phyloP scores from a whole-genome alignment of 2,113 vertebrate genomes.

The Chaenocephalus aceratus region DNA sequence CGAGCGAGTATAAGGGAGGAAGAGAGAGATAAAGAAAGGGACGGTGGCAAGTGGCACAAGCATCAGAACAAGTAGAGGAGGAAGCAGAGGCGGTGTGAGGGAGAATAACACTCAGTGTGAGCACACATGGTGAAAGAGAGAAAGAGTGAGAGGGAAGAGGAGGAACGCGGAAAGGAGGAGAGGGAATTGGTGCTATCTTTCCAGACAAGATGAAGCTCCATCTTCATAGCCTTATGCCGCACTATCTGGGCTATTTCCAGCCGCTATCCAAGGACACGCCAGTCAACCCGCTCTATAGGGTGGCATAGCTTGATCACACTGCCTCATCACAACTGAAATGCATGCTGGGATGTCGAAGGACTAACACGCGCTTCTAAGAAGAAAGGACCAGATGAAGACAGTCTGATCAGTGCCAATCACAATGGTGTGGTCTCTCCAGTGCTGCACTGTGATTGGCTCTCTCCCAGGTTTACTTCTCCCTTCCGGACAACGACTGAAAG shows the following conservation, averaged over 20 bases:
- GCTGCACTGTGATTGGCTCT: slow-evolving; percentile 26
- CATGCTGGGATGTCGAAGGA: slow-evolving; percentile 63
- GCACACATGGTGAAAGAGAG: slow-evolving; percentile 17
- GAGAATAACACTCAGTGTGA: slow-evolving; percentile 38
- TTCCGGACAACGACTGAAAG: background rate
- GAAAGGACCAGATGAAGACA: slow-evolving; percentile 45
- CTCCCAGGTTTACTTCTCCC: slow-evolving; percentile 6
- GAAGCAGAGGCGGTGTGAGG: slow-evolving; percentile 28
- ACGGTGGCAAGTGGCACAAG: slow-evolving; percentile 20
- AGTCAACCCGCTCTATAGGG: slow-evolving; percentile 60
- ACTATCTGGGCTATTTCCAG: slow-evolving; percentile 66
- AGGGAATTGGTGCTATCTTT: slow-evolving; percentile 31
- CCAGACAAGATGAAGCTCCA: slow-evolving; percentile 39
- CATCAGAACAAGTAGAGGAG: slow-evolving; percentile 32
- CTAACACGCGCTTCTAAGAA: slow-evolving; percentile 56
- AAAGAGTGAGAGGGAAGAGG: background rate
- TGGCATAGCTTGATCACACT: slow-evolving; percentile 45
- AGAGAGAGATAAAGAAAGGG: slow-evolving; percentile 52
- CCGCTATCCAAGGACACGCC: slow-evolving; percentile 62
- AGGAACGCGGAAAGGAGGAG: background rate
- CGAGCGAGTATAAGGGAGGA: slow-evolving; percentile 41
- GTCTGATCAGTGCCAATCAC: slow-evolving; percentile 51
- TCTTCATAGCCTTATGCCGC: slow-evolving; percentile 45
- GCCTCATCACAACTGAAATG: slow-evolving; percentile 67
- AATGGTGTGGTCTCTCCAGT: slow-evolving; percentile 26